A percentile compares a stretch with the other conserved stretches of the same genome.
phyloP scores from a whole-genome alignment of 2,888 invertebrate species.

The Sarcophaga variegata region DNA sequence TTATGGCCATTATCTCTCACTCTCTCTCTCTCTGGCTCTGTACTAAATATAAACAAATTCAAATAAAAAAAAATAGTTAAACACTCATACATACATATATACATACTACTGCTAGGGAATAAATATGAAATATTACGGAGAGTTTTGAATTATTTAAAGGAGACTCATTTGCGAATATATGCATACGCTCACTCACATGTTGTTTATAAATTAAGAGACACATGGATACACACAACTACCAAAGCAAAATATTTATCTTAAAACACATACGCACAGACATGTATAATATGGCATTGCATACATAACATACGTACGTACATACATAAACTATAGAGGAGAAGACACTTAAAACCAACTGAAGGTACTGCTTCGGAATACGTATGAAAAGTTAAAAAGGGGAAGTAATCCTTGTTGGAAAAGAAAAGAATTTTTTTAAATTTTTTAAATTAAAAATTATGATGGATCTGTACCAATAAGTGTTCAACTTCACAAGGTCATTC shows the following conservation, averaged over 20 bases:
- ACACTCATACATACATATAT: neutral
- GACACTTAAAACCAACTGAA: constrained; percentile 23
- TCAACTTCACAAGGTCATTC: no score
- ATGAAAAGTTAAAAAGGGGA: neutral
- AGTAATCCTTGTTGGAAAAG: neutral
- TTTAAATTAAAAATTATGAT: neutral
- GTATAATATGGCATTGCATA: no score
- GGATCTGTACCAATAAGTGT: no score
- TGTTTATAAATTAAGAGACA: neutral
- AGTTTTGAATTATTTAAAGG: no score
- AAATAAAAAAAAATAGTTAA: neutral
- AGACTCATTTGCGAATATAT: neutral
- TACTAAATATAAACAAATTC: neutral
- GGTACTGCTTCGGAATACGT: neutral
- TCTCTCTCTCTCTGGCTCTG: no score
- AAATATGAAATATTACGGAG: neutral
- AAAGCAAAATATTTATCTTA: neutral
- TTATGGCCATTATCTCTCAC: constrained; percentile 18
- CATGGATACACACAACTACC: neutral
- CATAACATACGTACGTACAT: neutral
- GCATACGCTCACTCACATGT: neutral
- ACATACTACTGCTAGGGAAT: neutral
- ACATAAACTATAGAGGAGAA: neutral
- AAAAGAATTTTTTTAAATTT: neutral
- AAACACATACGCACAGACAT: no score